phyloP scores from a whole-genome alignment of 2,113 vertebrate species.

The Amazona guildingii region DNA sequence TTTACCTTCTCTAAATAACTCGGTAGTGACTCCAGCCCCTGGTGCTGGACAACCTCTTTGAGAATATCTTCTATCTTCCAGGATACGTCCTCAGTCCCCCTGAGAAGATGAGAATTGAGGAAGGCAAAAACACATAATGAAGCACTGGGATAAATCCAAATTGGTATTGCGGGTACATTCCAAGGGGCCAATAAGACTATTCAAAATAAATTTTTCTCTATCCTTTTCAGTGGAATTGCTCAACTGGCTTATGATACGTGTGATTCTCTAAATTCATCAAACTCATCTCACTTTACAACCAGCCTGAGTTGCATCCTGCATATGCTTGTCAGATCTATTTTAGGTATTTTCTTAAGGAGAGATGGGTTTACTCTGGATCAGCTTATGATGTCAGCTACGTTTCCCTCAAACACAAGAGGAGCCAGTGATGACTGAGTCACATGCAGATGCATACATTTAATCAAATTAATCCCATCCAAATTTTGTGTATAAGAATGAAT shows the following conservation, averaged over 20 bases:
- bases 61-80: slow-evolving; percentile 57
- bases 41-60: slow-evolving; percentile 60
- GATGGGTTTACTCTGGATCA: background rate
- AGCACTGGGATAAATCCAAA: background rate
- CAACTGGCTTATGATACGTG: background rate
- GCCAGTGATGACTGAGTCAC: accelerated
- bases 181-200: accelerated
- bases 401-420: background rate
- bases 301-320: background rate
- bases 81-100: slow-evolving; percentile 33
- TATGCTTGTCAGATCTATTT: background rate
- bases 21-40: slow-evolving; percentile 18
- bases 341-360: background rate
- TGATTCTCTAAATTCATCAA: background rate
- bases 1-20: slow-evolving; percentile 72
- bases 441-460: background rate
- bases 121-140: background rate
- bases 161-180: background rate
- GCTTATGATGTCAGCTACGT: background rate
- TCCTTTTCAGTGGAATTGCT: background rate
- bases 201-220: accelerated
- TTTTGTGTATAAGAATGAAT: background rate
- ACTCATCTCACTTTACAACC: background rate
- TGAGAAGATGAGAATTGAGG: background rate
- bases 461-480: background rate